Evolutionary conservation across 2,888 invertebrate species (phyloP).

Genomic region (Zygothrica quintamaculata): DNA sequence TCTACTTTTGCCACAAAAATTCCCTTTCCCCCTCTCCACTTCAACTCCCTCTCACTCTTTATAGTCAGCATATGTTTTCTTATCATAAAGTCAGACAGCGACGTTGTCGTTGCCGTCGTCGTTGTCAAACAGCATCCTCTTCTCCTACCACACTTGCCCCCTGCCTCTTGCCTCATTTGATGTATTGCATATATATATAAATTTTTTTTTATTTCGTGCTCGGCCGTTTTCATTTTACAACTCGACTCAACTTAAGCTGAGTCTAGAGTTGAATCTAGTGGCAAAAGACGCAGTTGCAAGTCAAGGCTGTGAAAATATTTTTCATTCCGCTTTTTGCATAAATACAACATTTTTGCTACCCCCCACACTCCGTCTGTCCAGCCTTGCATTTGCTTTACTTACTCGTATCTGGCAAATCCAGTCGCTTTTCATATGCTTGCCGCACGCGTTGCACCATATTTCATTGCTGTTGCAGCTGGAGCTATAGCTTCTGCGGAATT

Average conservation of each 20-base stretch:
- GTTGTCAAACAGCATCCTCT: conserved; percentile 38
- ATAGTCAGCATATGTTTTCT: conserved; percentile 59
- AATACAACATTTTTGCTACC: conserved; percentile 74
- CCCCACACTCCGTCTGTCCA: conserved; percentile 17
- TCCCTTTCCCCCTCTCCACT: not conserved
- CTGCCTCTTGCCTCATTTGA: conserved; percentile 53
- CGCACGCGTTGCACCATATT: conserved; percentile 71
- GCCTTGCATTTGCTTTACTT: conserved; percentile 14
- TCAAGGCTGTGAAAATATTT: conserved; percentile 76
- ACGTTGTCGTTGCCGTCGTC: conserved; percentile 29
- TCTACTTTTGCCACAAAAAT: conserved; percentile 1
- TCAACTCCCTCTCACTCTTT: not conserved
- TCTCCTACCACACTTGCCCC: not conserved
- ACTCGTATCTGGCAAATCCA: conserved; percentile 46
- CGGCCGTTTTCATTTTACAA: conserved; percentile 62
- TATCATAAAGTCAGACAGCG: conserved; percentile 67
- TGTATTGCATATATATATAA: conserved; percentile 76
- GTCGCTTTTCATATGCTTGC: conserved; percentile 71
- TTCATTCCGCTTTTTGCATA: conserved; percentile 74
- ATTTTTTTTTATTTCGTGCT: conserved; percentile 33
- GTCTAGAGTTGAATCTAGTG: conserved; percentile 18
- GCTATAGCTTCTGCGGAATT: conserved; percentile 55
- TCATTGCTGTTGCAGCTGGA: conserved; percentile 50
- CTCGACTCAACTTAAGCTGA: conserved; percentile 31
- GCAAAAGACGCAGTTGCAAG: conserved; percentile 59